phyloP scores from a whole-genome alignment of 2,113 vertebrate genomes.

The Anguilla rostrata region DNA sequence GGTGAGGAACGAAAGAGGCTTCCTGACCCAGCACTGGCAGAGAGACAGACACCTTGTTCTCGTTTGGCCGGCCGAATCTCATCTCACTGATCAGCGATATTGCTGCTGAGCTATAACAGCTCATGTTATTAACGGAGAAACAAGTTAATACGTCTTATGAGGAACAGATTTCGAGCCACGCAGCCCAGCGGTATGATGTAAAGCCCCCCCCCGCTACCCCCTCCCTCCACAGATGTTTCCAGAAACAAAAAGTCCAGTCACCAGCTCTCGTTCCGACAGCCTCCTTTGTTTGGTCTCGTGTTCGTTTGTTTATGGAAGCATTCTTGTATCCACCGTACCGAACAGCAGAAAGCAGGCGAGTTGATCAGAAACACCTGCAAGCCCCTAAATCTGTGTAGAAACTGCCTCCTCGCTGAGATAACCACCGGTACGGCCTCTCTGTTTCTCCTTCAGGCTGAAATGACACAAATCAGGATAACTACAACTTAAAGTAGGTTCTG shows the following conservation, averaged over 20 bases:
- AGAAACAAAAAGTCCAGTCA: slow-evolving; percentile 35
- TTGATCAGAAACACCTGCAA: slow-evolving; percentile 50
- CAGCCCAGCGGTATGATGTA: slow-evolving; percentile 35
- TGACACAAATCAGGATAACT: not conserved
- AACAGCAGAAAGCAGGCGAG: slow-evolving; percentile 35
- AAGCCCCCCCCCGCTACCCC: slow-evolving; percentile 19
- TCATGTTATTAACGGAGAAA: slow-evolving; percentile 61
- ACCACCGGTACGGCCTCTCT: not conserved
- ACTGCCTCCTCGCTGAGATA: slow-evolving; percentile 28
- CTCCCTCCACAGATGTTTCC: slow-evolving; percentile 41
- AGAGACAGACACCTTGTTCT: slow-evolving; percentile 44
- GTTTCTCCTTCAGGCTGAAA: slow-evolving; percentile 6
- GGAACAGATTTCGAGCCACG: slow-evolving; percentile 55
- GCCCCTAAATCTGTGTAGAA: slow-evolving; percentile 35
- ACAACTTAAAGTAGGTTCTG: not conserved
- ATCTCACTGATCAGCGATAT: slow-evolving; percentile 45
- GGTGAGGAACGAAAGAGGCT: not conserved
- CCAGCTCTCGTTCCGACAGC: slow-evolving; percentile 20
- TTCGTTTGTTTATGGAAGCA: slow-evolving; percentile 49
- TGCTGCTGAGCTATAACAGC: slow-evolving; percentile 52
- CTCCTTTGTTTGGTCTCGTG: slow-evolving; percentile 41
- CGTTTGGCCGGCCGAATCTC: slow-evolving; percentile 57
- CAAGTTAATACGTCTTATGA: slow-evolving; percentile 59
- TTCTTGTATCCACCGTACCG: slow-evolving; percentile 29
- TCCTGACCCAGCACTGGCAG: slow-evolving; percentile 19